Conservation (phyloP, 2,888 invertebrate genomes). For the Acleris sparsana region DNA sequence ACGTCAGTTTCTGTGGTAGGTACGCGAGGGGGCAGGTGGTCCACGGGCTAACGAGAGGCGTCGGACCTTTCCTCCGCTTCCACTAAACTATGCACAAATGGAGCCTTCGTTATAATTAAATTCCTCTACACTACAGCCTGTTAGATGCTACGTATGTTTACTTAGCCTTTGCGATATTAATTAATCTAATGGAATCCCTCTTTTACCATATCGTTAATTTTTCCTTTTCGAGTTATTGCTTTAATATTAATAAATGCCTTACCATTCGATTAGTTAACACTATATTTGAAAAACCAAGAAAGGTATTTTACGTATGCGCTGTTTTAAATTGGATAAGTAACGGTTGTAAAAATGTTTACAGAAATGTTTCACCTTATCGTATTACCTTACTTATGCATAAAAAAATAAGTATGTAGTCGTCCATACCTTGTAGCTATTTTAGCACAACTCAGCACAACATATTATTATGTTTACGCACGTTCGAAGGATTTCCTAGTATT, state of each 20-base stretch:
- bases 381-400: no score
- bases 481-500: conserved; percentile 3
- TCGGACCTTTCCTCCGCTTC: conserved; percentile 33
- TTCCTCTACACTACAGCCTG: conserved; percentile 16
- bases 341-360: no score
- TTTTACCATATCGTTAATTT: neutral
- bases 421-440: no score
- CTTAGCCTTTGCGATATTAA: neutral
- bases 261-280: no score
- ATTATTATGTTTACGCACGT: conserved; percentile 3
- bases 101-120: conserved; percentile 35
- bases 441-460: neutral
- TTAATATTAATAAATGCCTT: no score
- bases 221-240: no score
- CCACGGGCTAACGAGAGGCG: conserved; percentile 20
- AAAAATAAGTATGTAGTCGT: no score
- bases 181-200: neutral
- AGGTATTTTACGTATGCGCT: no score
- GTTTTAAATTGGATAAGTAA: no score
- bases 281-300: no score
- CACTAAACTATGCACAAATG: conserved; percentile 35
- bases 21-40: conserved; percentile 20
- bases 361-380: no score
- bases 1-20: neutral
- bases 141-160: no score